phyloP scores from a whole-genome alignment of 2,113 vertebrate genomes.

The Lamprologus speciosus region DNA sequence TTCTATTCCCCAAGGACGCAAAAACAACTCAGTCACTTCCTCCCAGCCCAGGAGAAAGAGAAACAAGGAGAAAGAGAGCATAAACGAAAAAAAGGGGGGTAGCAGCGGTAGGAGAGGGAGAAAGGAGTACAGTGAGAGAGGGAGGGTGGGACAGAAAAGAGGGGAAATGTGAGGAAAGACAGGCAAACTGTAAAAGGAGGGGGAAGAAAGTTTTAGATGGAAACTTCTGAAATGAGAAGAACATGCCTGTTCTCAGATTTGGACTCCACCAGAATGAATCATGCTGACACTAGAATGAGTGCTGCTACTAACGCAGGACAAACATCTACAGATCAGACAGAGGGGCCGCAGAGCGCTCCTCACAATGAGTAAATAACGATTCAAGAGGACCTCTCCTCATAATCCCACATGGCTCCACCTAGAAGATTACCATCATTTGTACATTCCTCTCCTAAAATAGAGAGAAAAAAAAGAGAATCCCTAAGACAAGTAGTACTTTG shows the following conservation, averaged over 20 bases:
- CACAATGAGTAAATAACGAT: constrained; percentile 11
- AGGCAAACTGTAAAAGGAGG: background rate
- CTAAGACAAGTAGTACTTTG: constrained; percentile 12
- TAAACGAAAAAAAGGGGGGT: background rate
- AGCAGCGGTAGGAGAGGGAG: background rate
- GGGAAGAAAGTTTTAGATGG: constrained; percentile 30
- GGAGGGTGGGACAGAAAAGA: background rate
- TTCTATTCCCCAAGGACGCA: constrained; percentile 58
- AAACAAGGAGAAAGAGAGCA: constrained; percentile 27
- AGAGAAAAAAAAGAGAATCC: constrained; percentile 31
- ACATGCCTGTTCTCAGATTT: constrained; percentile 19
- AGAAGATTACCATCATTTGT: constrained; percentile 42
- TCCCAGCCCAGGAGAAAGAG: constrained; percentile 46
- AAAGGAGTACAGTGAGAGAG: background rate
- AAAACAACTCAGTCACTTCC: constrained; percentile 71
- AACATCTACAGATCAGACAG: background rate
- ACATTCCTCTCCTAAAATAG: constrained; percentile 54
- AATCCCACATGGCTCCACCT: constrained; percentile 31
- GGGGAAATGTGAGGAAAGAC: constrained; percentile 16
- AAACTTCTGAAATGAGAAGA: constrained; percentile 56
- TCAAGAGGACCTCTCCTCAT: constrained; percentile 18
- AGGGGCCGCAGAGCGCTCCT: background rate
- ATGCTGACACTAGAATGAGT: constrained; percentile 1
- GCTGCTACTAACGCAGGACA: background rate
- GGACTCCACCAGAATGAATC: constrained; percentile 34